Evolutionary conservation across 2,113 vertebrate genomes (phyloP).

Genomic region (Piprites chloris): DNA sequence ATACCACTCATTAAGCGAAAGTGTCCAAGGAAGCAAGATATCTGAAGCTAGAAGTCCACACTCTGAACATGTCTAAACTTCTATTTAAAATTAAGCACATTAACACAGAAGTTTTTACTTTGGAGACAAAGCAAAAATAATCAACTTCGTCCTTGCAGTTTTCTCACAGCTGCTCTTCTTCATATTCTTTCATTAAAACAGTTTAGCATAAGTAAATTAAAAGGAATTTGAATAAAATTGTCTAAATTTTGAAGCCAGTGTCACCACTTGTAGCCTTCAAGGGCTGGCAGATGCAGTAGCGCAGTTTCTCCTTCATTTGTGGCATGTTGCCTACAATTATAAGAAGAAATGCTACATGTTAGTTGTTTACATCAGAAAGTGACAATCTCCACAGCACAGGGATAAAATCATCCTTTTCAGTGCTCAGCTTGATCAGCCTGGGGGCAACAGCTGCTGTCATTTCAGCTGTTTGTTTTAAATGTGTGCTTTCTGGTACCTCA

Average conservation of each 20-base stretch:
- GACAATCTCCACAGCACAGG: not conserved
- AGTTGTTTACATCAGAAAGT: constrained; percentile 12
- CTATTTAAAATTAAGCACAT: not conserved
- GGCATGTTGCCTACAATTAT: constrained; percentile 6
- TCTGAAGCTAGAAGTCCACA: not conserved
- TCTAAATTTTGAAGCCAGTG: not conserved
- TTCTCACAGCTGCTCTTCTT: not conserved
- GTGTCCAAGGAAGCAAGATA: not conserved
- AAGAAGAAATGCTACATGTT: not conserved
- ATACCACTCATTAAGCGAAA: not conserved
- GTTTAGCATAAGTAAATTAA: not conserved
- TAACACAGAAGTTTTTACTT: not conserved
- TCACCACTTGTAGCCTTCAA: not conserved
- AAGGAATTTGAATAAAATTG: not conserved
- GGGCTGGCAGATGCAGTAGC: not conserved
- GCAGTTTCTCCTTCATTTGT: not conserved
- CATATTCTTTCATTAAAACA: not conserved
- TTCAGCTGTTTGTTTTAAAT: constrained; percentile 35
- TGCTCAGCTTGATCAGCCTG: constrained; percentile 1
- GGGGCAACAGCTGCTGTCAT: constrained; percentile 40
- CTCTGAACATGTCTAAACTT: not conserved
- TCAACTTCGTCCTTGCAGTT: not conserved
- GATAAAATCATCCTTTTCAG: constrained; percentile 22
- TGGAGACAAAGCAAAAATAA: not conserved
- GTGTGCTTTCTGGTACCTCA: not conserved